A percentile compares a stretch with the other conserved stretches of the same genome.
phyloP scores from a whole-genome alignment of 2,888 invertebrate genomes.

The Pocota personata region DNA sequence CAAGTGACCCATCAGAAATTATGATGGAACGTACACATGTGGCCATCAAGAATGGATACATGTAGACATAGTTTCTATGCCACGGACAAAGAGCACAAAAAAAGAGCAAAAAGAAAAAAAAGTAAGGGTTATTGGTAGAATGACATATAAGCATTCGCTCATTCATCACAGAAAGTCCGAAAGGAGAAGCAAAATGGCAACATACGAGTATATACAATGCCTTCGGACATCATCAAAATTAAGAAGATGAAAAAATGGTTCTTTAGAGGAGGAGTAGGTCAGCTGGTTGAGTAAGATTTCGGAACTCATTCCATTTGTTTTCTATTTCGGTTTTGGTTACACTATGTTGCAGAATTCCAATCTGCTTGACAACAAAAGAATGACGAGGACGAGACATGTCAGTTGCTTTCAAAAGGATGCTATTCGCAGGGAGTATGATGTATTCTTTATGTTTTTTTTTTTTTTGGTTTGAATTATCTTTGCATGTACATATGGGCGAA shows the following conservation, averaged over 20 bases:
- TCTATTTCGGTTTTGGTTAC: constrained; percentile 53
- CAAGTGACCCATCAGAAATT: constrained; percentile 73
- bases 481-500: background rate
- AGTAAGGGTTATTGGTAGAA: constrained; percentile 64
- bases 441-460: background rate
- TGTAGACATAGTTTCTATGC: constrained; percentile 21
- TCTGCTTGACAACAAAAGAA: constrained; percentile 51
- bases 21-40: constrained; percentile 73
- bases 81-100: constrained; percentile 19
- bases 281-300: constrained; percentile 64
- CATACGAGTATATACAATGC: constrained; percentile 72
- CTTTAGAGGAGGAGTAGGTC: constrained; percentile 48
- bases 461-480: constrained; percentile 29
- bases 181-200: constrained; percentile 61
- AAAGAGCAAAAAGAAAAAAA: constrained; percentile 18
- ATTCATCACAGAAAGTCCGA: constrained; percentile 64
- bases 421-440: constrained; percentile 16
- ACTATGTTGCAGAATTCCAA: constrained; percentile 63
- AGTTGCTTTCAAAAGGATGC: constrained; percentile 39
- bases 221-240: constrained; percentile 67
- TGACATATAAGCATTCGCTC: constrained; percentile 62
- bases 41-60: constrained; percentile 46
- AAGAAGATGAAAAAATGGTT: constrained; percentile 18
- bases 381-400: constrained; percentile 27
- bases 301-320: constrained; percentile 57